Base-by-base conservation (phyloP, 1,140 invertebrate genomes). In the Drosophila pseudoobscura region DNA sequence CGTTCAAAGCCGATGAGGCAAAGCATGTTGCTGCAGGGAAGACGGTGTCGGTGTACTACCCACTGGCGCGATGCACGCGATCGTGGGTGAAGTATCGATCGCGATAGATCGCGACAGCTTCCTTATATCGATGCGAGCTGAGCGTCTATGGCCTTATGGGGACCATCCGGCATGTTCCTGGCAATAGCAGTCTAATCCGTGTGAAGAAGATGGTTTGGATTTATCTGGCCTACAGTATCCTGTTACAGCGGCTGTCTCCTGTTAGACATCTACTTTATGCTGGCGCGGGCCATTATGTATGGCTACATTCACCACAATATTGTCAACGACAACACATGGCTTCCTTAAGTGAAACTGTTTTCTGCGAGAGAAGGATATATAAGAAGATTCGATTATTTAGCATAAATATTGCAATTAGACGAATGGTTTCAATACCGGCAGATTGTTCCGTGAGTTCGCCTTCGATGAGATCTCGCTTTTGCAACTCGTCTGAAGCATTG, bases 381-480 rank as follows among this genome's bases (percentile, higher is more conserved):
- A 20, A 20, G 20, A 20, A 20, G 20, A 20, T 20, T 20, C 20
- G 20, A 20, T 20, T 20, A 20, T 20, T 1, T 20, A 20, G 20
- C 1, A 20, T 20, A 20, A 20, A 20, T 20, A 20, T 1, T 20
- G 1, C 95, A 46, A 98, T 98, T 39, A 99, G 94, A 87, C 73
- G 75, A 56, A 87, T 76, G 0, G 78, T 69, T 22, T 94, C 54
- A 94, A 94, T 63, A 96, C 93, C 82, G 94, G 94, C 72, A 93
- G 92, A 77, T 15, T 53, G 75, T 44, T 60, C 74, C 85, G 89
- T 83, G 20, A 61, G 75, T 13, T 61, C 90, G 73, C 45, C 61
- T 66, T 74, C 70, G 8, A 54, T 11, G 15, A 47, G 20, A 41
- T 53, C 47, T 7, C 20, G 20, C 20, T 2, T 20, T 20, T 20